Evolutionary conservation across 2,113 vertebrate genomes (phyloP), one percentile per base, ranked within the genome.

Genomic region (Oreochromis aureus): DNA sequence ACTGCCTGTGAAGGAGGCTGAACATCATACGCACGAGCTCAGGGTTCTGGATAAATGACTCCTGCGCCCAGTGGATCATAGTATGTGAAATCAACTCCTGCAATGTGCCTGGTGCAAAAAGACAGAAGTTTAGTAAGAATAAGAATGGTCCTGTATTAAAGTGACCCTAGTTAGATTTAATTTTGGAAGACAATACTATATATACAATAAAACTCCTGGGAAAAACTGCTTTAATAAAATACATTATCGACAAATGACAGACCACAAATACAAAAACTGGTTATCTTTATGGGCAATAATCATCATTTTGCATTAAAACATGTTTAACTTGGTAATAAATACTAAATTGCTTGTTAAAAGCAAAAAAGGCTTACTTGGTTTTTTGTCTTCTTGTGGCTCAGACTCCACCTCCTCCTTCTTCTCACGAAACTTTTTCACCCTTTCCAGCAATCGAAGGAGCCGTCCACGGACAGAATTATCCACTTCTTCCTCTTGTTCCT

Each of bases 11-110:
- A 32, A 99, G 97, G 18, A 99, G 97, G 93, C 97, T 98, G 94
- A 99, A 99, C 98, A 99, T 99, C 91, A 98, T 97, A 0, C 98
- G 95, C 3, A 99, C 98, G 51, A 99, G 95, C 87, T 98, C 98
- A 0, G 98, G 98, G 93, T 97, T 98, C 96, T 99, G 98, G 89
- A 99, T 97, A 32, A 98, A 99, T 0, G 98, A 97, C 24, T 99
- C 98, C 87, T 98, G 98, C 0, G 98, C 98, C 98, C 98, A 99
- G 59, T 98, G 98, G 83, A 99, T 98, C 97, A 98, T 98, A 0
- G 97, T 98, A 78, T 99, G 98, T 1, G 98, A 99, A 93, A 99
- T 98, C 53, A 99, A 95, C 92, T 98, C 98, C 95, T 99, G 98
- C 3, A 99, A 91, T 0, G 98, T 98, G 81, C 95, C 98, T 98